A percentile compares a stretch with the other conserved stretches of the same genome.
Conservation (phyloP, 2,888 invertebrate genomes). For the Heliconius sara region DNA sequence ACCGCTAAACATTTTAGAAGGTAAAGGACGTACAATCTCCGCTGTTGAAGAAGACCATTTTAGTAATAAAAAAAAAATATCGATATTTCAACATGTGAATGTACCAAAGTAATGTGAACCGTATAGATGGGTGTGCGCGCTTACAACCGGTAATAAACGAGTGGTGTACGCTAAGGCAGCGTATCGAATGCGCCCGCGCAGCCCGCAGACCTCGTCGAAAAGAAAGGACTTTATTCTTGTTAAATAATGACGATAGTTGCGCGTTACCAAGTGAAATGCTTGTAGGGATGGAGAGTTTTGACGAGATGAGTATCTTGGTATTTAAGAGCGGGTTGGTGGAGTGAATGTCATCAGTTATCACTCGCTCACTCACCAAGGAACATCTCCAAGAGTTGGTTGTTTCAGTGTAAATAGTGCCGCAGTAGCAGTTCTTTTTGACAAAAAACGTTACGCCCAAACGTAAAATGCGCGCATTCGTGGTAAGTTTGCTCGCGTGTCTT, state of each 20-base stretch:
- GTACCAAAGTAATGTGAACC: constrained; percentile 54
- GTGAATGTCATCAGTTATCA: constrained; percentile 83
- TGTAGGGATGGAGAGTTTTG: constrained; percentile 82
- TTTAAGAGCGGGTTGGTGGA: constrained; percentile 80
- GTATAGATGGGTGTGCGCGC: constrained; percentile 50
- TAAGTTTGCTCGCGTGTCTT: constrained; percentile 68
- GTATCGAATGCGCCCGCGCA: constrained; percentile 70
- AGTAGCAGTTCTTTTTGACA: constrained; percentile 58
- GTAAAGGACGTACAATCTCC: constrained; percentile 48
- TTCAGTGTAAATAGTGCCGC: constrained; percentile 54
- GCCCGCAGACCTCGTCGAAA: constrained; percentile 72
- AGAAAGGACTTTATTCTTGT: constrained; percentile 80
- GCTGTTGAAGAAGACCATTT: constrained; percentile 37
- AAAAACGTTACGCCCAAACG: constrained; percentile 60
- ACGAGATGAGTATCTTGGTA: constrained; percentile 81
- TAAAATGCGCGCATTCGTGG: constrained; percentile 81
- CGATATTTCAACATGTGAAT: constrained; percentile 48
- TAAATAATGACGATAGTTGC: constrained; percentile 82
- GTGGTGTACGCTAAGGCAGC: constrained; percentile 68
- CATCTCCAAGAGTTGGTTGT: constrained; percentile 73
- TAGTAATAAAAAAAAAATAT: constrained; percentile 41
- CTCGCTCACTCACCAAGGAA: constrained; percentile 73
- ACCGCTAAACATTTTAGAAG: constrained; percentile 43
- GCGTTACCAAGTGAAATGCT: constrained; percentile 79
- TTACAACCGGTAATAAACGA: constrained; percentile 58